Evolutionary conservation across 2,113 vertebrate genomes (phyloP).

Genomic region (Sminthopsis crassicaudata): DNA sequence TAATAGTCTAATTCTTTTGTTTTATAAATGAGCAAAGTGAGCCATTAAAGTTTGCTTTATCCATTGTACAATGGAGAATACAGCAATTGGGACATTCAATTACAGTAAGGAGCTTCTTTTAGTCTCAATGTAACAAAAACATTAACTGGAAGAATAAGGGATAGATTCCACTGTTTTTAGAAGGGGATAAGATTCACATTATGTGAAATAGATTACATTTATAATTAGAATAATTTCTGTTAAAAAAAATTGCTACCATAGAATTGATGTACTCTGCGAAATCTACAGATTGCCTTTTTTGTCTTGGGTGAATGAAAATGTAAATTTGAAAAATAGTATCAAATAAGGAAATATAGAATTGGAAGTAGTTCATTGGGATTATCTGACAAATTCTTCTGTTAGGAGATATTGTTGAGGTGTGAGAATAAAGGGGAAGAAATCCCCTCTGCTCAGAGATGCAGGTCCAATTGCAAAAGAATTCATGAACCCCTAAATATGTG

Average conservation of each 20-base stretch:
- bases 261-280: not conserved
- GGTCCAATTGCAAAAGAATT: too few relatives aligned
- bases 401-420: too few relatives aligned
- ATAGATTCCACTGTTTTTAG: slow-evolving; percentile 43
- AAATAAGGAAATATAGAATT: slow-evolving; percentile 8
- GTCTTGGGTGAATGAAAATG: slow-evolving; percentile 12
- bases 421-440: too few relatives aligned
- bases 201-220: slow-evolving; percentile 41
- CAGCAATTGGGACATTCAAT: not conserved
- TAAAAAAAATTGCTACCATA: not conserved
- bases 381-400: not conserved
- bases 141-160: not conserved
- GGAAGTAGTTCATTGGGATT: not conserved
- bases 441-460: too few relatives aligned
- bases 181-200: slow-evolving; percentile 9
- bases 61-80: too few relatives aligned
- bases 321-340: not conserved
- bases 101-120: slow-evolving; percentile 23
- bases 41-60: too few relatives aligned
- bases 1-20: too few relatives aligned
- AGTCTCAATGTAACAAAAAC: slow-evolving; percentile 21
- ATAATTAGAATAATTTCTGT: slow-evolving; percentile 23
- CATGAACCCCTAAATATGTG: too few relatives aligned
- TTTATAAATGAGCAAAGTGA: too few relatives aligned
- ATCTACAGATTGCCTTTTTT: not conserved